Conservation (phyloP, 2,113 vertebrate species). For the Recurvirostra avosetta region DNA sequence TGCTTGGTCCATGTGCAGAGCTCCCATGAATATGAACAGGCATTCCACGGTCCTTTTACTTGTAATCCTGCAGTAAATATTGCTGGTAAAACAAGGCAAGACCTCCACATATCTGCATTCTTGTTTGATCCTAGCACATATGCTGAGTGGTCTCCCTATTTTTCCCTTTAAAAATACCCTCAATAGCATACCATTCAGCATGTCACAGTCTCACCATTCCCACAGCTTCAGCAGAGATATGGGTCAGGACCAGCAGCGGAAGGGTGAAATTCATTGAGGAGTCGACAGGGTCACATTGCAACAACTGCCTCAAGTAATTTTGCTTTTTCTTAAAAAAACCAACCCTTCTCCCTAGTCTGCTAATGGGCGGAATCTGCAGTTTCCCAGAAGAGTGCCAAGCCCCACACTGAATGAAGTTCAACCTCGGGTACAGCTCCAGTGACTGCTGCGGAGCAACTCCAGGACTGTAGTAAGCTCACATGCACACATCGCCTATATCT, state of each 20-base stretch:
- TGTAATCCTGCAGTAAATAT: background rate
- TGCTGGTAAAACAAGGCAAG: conserved; percentile 16
- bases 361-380: background rate
- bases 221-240: conserved; percentile 7
- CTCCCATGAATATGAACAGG: background rate
- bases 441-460: background rate
- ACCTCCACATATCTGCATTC: background rate
- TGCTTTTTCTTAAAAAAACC: background rate
- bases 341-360: background rate
- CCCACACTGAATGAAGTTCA: background rate
- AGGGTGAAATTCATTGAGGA: background rate
- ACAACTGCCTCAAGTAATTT: conserved; percentile 3
- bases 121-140: background rate
- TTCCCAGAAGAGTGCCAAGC: conserved; percentile 6
- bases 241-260: background rate
- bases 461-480: background rate
- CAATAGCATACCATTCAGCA: conserved; percentile 20
- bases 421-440: background rate
- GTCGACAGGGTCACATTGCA: background rate
- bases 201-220: conserved; percentile 36
- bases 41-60: background rate
- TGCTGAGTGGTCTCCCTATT: background rate
- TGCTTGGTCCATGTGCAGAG: conserved; percentile 11
- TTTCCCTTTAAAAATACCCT: conserved; percentile 20
- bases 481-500: background rate